Evolutionary conservation across 30 jellyfish, hydroid and myxozoan species (phyloP), one percentile per base, ranked within the genome.

Genomic region (Mastigias papua): DNA sequence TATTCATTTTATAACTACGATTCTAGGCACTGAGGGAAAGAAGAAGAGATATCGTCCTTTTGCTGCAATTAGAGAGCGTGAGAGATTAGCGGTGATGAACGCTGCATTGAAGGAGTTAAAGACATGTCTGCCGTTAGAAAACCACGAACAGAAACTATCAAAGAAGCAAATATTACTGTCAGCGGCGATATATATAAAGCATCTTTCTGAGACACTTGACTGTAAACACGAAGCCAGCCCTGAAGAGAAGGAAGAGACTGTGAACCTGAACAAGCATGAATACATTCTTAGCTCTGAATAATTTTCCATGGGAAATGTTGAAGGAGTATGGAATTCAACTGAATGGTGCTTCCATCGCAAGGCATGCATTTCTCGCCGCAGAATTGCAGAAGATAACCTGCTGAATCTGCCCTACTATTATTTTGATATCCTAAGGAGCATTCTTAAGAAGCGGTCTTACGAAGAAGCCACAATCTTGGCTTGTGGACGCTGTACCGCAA

Each of bases 41-140:
- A 72, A 34, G 48, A 81, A 83, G 57, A 72, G 92, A 61, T 70
- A 83, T 71, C 92, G 92, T 19, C 92, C 92, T 26, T 83, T 83
- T 51, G 92, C 92, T 1, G 92, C 92, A 2, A 64, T 51, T 3
- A 83, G 92, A 33, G 92, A 83, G 34, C 76, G 92, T 29, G 92
- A 83, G 25, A 75, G 92, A 69, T 35, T 83, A 1, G 85, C 30
- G 19, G 86, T 83, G 54, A 83, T 83, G 92, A 83, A 83, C 28
- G 26, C 92, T 1, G 92, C 92, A 34, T 42, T 83, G 50, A 46
- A 62, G 30, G 70, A 33, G 20, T 21, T 83, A 48, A 83, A 71
- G 69, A 67, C 28, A 78, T 67, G 80, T 23, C 54, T 83, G 60
- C 92, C 92, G 1, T 30, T 83, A 34, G 80, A 70, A 26, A 73